These are phyloP conservation scores for Labrus mixtus DNA, from an alignment of 2,113 vertebrate species.

Conservation along the genomic window DNA sequence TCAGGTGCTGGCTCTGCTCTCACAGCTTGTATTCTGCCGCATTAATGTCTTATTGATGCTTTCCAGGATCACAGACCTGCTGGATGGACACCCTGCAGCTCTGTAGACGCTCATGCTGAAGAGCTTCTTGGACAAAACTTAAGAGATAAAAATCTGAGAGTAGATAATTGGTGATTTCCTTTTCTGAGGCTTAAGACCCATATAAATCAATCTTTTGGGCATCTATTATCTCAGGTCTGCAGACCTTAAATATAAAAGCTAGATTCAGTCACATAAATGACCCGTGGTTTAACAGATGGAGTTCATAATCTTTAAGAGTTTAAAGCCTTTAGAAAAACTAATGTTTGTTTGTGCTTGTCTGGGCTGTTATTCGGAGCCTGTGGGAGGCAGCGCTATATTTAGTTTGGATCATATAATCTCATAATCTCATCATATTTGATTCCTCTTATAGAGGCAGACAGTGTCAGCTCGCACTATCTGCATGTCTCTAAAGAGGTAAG, in stretches of 20 bases:
- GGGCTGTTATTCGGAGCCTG: neutral
- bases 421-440: constrained; percentile 28
- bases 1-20: constrained; percentile 1
- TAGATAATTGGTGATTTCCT: neutral
- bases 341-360: constrained; percentile 15
- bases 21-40: neutral
- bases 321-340: neutral
- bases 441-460: constrained; percentile 35
- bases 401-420: constrained; percentile 37
- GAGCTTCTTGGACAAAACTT: neutral
- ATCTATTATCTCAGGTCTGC: neutral
- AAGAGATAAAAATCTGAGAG: neutral
- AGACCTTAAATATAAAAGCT: neutral
- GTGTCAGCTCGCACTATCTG: constrained; percentile 6
- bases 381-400: neutral
- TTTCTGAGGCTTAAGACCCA: neutral
- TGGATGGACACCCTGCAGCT: constrained; percentile 17
- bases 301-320: neutral
- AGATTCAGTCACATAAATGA: neutral
- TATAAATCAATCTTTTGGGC: neutral
- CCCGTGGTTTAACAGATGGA: neutral
- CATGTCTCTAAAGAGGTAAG: constrained; percentile 13
- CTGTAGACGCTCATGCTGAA: constrained; percentile 7
- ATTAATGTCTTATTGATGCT: constrained; percentile 28
- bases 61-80: constrained; percentile 8